Base-by-base conservation (phyloP, 2,888 invertebrate species). In the Antheraea yamamai region DNA sequence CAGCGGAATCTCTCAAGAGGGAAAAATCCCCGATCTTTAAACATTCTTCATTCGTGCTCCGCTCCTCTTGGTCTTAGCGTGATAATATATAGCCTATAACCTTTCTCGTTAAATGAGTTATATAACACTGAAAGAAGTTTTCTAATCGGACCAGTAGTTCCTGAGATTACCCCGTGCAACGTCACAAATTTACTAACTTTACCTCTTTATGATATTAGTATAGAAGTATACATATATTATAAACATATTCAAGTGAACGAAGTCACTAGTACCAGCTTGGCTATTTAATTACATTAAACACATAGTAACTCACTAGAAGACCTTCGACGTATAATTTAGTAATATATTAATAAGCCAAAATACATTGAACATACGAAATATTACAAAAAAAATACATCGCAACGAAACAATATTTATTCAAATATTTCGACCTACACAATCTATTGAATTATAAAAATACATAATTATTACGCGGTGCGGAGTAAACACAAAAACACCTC, bases 401-500 rank as follows among this genome's bases (percentile, higher is more conserved):
- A 82, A 83, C 80, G 84, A 82, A 81, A 83, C 82, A 82, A 86
- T 85, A 83, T 82, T 81, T 81, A 82, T 82, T 77, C 55, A 58
- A 72, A 73, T 73, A 77, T 72, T 78, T 75, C 84, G 77, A 79
- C 87, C 87, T 84, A 87, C 87, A 82, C 76, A 81, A 76, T 79
- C 81, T 79, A 80, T 78, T 83, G 78, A 80, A 80, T 82, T 80
- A 83, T 47, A 82, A 61, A n/a, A 82, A 81, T 82, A 84, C 84
- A 85, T 84, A 81, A 84, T 82, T 83, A 87, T 87, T 82, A 84
- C 80, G n/a, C 79, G 77, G 81, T 20, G 78, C 66, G 76, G 81
- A 79, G 78, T 81, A 83, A 80, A 81, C 80, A 83, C 83, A 84
- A 85, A 84, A 75, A 74, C n/a, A 89, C 91, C 88, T 74, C 76